Conservation (phyloP, 2,797 vertebrate genomes). For the Clamator glandarius region DNA sequence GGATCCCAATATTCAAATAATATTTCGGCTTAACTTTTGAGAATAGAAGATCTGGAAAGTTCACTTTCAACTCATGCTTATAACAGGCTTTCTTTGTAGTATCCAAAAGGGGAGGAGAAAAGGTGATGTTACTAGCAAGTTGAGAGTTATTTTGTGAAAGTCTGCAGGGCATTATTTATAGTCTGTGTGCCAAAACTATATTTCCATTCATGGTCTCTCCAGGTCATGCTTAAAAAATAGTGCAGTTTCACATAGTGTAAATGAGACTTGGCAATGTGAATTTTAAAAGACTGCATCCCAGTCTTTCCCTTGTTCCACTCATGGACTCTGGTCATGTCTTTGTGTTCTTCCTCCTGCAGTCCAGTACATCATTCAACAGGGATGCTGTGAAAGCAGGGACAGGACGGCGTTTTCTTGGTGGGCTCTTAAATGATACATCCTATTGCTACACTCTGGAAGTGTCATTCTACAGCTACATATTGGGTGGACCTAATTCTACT, state of each 20-base stretch:
- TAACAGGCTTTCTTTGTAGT: not conserved
- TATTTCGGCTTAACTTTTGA: not conserved
- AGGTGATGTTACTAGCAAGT: not conserved
- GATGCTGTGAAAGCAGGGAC: slow-evolving; percentile 97
- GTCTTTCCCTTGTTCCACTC: not conserved
- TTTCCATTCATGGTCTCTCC: not conserved
- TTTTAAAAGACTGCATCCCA: not conserved
- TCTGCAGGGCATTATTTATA: not conserved
- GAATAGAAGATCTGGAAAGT: not conserved
- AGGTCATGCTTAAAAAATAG: not conserved
- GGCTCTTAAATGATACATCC: slow-evolving; percentile 92
- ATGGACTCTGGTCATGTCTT: not conserved
- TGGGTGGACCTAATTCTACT: slow-evolving; percentile 81
- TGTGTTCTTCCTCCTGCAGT: slow-evolving; percentile 76
- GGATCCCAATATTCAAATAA: not conserved
- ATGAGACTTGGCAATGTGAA: not conserved
- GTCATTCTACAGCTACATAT: slow-evolving; percentile 96
- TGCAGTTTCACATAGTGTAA: not conserved
- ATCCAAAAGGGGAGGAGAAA: not conserved
- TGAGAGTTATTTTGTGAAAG: not conserved
- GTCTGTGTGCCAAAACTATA: not conserved
- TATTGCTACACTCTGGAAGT: slow-evolving; percentile 98
- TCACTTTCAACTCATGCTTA: not conserved
- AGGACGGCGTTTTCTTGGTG: slow-evolving; percentile 92
- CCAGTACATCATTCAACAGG: slow-evolving; percentile 94